These are phyloP conservation scores for Synergus laeviventris DNA, from an alignment of 2,888 invertebrate genomes.

Conservation along the genomic window DNA sequence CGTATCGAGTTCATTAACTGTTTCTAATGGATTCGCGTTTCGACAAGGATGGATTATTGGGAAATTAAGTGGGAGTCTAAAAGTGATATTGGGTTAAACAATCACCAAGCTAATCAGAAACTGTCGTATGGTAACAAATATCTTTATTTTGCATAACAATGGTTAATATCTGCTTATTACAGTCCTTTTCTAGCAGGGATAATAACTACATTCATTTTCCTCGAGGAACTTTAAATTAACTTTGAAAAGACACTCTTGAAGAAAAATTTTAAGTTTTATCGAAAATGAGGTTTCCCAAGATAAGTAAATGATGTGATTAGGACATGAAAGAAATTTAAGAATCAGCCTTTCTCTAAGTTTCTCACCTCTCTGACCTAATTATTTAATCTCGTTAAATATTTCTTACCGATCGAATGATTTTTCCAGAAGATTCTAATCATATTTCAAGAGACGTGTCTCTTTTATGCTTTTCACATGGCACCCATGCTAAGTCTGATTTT, in stretches of 20 bases:
- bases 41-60: background rate
- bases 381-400: conserved; percentile 32
- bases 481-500: conserved; percentile 9
- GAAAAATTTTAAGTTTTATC: conserved; percentile 33
- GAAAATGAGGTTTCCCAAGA: conserved; percentile 20
- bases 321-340: conserved; percentile 27
- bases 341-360: conserved; percentile 16
- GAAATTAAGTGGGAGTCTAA: background rate
- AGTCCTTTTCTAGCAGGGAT: background rate
- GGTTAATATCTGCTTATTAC: conserved; percentile 26
- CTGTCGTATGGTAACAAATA: too few species aligned
- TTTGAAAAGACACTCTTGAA: conserved; percentile 7
- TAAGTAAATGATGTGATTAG: conserved; percentile 26
- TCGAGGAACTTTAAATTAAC: conserved; percentile 27
- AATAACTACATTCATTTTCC: conserved; percentile 24
- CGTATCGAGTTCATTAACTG: conserved; percentile 34
- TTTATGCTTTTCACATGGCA: background rate
- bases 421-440: background rate
- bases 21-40: conserved; percentile 5
- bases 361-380: conserved; percentile 28
- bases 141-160: background rate
- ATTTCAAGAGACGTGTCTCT: conserved; percentile 2
- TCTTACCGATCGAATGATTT: background rate
- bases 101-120: background rate
- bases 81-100: background rate